phyloP scores from a whole-genome alignment of 2,888 invertebrate species.

The Anthophora plumipes region DNA sequence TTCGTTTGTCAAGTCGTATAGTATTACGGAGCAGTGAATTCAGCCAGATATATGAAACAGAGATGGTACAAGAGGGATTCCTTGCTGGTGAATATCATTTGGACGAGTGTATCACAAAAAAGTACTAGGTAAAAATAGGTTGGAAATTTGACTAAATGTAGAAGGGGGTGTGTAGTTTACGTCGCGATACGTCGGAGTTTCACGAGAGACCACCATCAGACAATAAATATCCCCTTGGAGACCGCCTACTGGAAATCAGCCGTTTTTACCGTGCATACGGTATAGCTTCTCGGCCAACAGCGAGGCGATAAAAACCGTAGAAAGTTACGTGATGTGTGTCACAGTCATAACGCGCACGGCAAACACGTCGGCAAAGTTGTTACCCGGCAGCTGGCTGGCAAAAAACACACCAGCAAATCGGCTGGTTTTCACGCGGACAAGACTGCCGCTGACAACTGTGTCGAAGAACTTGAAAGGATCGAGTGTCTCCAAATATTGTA shows the following conservation, averaged over 20 bases:
- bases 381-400: conserved; percentile 13
- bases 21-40: conserved; percentile 16
- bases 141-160: conserved; percentile 31
- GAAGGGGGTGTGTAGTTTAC: conserved; percentile 23
- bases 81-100: not conserved
- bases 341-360: conserved; percentile 61
- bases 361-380: conserved; percentile 54
- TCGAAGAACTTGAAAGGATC: conserved; percentile 9
- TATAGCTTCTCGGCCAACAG: not conserved
- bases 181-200: conserved; percentile 42
- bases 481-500: not conserved
- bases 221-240: conserved; percentile 47
- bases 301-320: conserved; percentile 64
- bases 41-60: conserved; percentile 25
- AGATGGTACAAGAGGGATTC: conserved; percentile 23
- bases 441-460: conserved; percentile 29
- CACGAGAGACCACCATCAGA: conserved; percentile 9
- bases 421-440: conserved; percentile 11
- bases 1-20: not conserved
- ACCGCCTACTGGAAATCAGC: conserved; percentile 57
- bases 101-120: not conserved
- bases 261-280: conserved; percentile 56
- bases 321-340: conserved; percentile 74
- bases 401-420: conserved; percentile 22
- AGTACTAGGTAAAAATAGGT: not conserved